Evolutionary conservation across 1,140 invertebrate genomes (phyloP).

Genomic region (Pseudomyrmex gracilis): DNA sequence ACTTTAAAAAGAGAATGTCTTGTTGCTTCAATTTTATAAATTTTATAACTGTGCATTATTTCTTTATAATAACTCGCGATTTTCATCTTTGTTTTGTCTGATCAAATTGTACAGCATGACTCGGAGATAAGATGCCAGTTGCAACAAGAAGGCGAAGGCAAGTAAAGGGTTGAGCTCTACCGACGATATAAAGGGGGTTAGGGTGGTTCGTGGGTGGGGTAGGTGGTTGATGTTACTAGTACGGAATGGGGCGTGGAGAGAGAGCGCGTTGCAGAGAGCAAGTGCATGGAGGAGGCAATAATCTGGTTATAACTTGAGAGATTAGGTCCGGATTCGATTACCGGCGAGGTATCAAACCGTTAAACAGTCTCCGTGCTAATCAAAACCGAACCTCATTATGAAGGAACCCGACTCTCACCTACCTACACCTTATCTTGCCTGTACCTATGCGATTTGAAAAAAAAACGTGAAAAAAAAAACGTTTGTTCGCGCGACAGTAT

Average conservation of each 20-base stretch:
- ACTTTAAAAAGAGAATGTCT: no score
- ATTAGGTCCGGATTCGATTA: conserved; percentile 87
- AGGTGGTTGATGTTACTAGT: conserved; percentile 71
- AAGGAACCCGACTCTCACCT: conserved; percentile 76
- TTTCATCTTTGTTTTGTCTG: neutral
- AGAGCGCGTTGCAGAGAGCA: conserved; percentile 79
- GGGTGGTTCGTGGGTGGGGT: conserved; percentile 4
- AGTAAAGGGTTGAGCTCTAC: conserved; percentile 37
- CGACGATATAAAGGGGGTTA: conserved; percentile 11
- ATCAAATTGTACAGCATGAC: conserved; percentile 17
- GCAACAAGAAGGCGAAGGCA: conserved; percentile 28
- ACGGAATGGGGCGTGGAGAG: conserved; percentile 75
- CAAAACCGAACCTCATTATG: conserved; percentile 86
- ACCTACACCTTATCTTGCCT: conserved; percentile 64
- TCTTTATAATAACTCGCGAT: no score
- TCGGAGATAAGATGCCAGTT: conserved; percentile 31
- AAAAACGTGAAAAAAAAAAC: conserved; percentile 11
- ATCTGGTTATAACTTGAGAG: conserved; percentile 86
- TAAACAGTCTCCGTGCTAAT: conserved; percentile 86
- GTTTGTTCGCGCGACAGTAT: neutral
- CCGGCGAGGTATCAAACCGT: conserved; percentile 86
- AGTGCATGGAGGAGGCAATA: conserved; percentile 86
- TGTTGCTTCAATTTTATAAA: no score
- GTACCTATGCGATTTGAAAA: conserved; percentile 22
- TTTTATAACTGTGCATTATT: no score